These are phyloP conservation scores for Poecilus cupreus DNA, from an alignment of 2,888 invertebrate species.

Conservation along the genomic window DNA sequence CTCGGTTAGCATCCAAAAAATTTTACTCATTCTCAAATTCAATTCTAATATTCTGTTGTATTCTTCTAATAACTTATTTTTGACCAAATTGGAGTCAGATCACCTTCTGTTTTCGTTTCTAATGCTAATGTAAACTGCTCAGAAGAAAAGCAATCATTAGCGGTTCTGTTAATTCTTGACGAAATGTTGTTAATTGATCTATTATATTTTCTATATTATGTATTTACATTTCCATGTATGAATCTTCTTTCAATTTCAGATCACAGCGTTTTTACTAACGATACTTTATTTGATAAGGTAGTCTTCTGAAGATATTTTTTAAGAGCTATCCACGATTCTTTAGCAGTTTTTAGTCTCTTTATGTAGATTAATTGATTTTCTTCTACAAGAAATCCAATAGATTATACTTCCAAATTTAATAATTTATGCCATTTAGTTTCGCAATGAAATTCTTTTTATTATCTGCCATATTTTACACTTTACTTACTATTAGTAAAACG, in stretches of 20 bases:
- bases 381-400: background rate
- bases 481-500: too few species aligned
- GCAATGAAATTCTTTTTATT: background rate
- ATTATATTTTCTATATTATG: background rate
- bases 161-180: background rate
- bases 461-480: background rate
- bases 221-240: background rate
- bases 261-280: background rate
- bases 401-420: background rate
- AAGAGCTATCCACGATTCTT: background rate
- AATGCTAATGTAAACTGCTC: background rate
- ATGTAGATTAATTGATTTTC: background rate
- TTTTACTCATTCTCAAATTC: too few species aligned
- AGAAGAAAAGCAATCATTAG: background rate
- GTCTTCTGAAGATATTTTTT: background rate
- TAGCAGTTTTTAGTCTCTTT: background rate
- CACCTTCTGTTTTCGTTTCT: background rate
- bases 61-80: background rate
- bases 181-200: background rate
- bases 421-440: background rate
- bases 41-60: background rate
- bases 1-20: too few species aligned
- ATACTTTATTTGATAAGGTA: background rate
- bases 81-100: background rate
- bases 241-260: background rate